Conservation (phyloP, 2,113 vertebrate genomes). For the Oostethus manadensis region DNA sequence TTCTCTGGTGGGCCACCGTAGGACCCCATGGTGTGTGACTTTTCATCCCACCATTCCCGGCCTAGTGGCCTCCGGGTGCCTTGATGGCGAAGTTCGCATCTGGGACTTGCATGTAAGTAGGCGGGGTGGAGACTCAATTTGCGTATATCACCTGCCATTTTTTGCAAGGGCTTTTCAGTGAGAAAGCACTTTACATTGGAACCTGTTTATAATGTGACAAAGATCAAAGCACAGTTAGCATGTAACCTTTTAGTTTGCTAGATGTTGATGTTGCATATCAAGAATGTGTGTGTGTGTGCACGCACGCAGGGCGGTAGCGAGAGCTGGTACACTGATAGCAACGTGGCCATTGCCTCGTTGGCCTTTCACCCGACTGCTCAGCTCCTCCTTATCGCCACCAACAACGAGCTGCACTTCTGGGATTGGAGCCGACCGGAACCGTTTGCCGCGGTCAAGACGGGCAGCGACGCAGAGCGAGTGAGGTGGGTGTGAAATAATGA, state of each 20-base stretch:
- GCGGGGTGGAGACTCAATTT: neutral
- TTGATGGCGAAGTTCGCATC: slow-evolving; percentile 97
- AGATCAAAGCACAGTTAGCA: too few species aligned
- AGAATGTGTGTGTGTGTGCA: neutral
- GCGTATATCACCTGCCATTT: too few species aligned
- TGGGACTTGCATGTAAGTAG: slow-evolving; percentile 97
- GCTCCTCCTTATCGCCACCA: slow-evolving; percentile 95
- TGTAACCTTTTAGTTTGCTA: too few species aligned
- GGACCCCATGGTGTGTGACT: slow-evolving; percentile 98
- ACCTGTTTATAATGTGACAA: too few species aligned
- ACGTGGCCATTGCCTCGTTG: slow-evolving; percentile 95
- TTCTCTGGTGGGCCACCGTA: slow-evolving; percentile 93
- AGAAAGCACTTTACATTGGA: too few species aligned
- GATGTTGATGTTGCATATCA: neutral
- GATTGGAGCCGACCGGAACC: slow-evolving; percentile 98
- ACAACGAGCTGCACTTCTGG: slow-evolving; percentile 98
- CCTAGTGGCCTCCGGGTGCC: slow-evolving; percentile 95
- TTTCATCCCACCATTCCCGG: slow-evolving; percentile 98
- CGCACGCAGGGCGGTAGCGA: slow-evolving; percentile 88
- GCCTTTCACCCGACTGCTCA: slow-evolving; percentile 97
- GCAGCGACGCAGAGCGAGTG: slow-evolving; percentile 92
- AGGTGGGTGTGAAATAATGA: slow-evolving; percentile 67
- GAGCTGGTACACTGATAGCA: slow-evolving; percentile 98
- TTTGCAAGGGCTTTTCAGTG: too few species aligned
- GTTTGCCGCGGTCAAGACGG: slow-evolving; percentile 95